phyloP scores from a whole-genome alignment of 1,140 invertebrate species.

The Amyelois transitella region DNA sequence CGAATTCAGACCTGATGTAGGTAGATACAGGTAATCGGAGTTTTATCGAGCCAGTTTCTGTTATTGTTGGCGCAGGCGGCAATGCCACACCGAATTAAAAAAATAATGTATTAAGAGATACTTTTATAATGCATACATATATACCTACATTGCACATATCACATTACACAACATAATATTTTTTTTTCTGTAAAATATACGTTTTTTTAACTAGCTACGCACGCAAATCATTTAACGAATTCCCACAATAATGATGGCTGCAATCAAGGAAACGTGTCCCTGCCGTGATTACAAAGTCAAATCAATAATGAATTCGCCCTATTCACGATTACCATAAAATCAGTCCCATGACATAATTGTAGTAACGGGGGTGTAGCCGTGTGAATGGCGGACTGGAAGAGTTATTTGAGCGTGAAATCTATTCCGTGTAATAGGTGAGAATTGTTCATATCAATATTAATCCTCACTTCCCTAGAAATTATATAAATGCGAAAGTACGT shows the following conservation, averaged over 20 bases:
- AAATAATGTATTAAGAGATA: too few relatives aligned
- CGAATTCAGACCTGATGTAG: conserved; percentile 6
- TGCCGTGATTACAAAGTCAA: conserved; percentile 6
- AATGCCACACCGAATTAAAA: too few relatives aligned
- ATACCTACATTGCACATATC: too few relatives aligned
- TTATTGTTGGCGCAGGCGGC: too few relatives aligned
- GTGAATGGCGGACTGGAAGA: conserved; percentile 47
- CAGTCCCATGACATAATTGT: conserved; percentile 44
- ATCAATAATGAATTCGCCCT: conserved; percentile 30
- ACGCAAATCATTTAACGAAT: too few relatives aligned
- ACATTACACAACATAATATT: too few relatives aligned
- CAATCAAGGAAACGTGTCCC: neutral
- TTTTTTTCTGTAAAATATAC: too few relatives aligned
- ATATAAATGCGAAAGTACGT: too few relatives aligned
- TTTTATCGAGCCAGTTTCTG: too few relatives aligned
- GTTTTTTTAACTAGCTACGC: too few relatives aligned
- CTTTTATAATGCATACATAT: too few relatives aligned
- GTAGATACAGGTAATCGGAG: conserved; percentile 2
- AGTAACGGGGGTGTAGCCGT: conserved; percentile 17
- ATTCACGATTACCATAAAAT: conserved; percentile 60
- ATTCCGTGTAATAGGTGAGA: conserved; percentile 36
- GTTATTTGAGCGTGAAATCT: conserved; percentile 53
- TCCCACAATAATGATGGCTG: too few relatives aligned
- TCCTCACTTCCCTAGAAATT: neutral
- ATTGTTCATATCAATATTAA: neutral